These are phyloP conservation scores for Junco hyemalis DNA, from an alignment of 2,113 vertebrate species.

Conservation along the genomic window DNA sequence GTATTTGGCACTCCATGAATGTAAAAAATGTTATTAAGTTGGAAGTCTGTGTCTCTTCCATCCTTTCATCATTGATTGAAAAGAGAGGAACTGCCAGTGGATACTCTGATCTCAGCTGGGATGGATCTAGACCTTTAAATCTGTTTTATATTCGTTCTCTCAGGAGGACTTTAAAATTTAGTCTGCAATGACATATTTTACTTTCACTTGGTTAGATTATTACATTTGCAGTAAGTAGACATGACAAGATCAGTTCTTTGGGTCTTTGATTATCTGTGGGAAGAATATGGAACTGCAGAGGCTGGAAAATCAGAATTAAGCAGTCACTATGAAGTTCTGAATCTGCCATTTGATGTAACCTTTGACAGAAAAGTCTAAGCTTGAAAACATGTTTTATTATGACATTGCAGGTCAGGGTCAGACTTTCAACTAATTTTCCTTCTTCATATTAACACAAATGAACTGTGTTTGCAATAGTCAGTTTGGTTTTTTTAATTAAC, in stretches of 20 bases:
- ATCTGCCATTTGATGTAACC: neutral
- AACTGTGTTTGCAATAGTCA: neutral
- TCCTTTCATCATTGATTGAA: neutral
- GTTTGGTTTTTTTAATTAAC: neutral
- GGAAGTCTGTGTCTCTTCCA: neutral
- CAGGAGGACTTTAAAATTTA: neutral
- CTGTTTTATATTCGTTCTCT: neutral
- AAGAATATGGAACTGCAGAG: neutral
- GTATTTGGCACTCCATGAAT: neutral
- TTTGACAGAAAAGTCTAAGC: neutral
- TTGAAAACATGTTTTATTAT: neutral
- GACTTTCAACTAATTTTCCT: neutral
- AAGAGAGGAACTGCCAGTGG: neutral
- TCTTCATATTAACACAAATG: neutral
- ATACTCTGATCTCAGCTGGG: neutral
- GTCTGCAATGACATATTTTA: neutral
- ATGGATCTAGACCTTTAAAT: neutral
- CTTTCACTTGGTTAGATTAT: neutral
- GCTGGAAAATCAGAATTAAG: neutral
- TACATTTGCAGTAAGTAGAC: neutral
- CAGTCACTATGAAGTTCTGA: neutral
- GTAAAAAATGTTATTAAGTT: neutral
- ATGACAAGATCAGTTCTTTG: neutral
- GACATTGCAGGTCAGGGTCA: neutral
- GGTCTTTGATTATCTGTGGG: neutral